Evolutionary conservation across 2,797 vertebrate species (phyloP), one percentile per base, ranked within the genome.

Genomic region (Artibeus jamaicensis): DNA sequence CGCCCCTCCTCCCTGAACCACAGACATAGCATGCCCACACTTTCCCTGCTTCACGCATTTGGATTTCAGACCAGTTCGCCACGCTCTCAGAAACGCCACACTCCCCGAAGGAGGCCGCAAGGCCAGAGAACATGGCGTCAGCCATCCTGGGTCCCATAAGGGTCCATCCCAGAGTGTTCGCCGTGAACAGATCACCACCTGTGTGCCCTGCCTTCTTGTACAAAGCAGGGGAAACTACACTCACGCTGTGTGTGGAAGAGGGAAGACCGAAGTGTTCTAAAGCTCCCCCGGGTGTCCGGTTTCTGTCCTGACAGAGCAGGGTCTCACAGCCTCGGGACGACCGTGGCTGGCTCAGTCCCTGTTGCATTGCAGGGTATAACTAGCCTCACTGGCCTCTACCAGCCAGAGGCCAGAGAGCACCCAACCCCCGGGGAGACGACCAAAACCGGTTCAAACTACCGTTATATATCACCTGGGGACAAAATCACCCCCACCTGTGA

Each of bases 361-460:
- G 29, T 9, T 2, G 2, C 24, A 2, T 1, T 10, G 3, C 1
- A 12, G 44, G 12, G 6, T 8, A 18, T 42, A 14, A 16, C 34
- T 14, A 26, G 34, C 18, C 32, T 39, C 37, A 15, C 57, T 3
- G 10, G 6, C 1, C 24, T 62, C 44, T 1, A 44, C 44, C 32
- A 7, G 11, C 29, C 12, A 1, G 11, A 24, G 3, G 24, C 73
- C 29, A 11, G 14, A 50, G 1, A 76, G 9, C n/a, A 16, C 34
- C 34, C n/a, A 62, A 7, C 22, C 21, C 42, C 24, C 16, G 22
- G 1, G 16, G 9, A 11, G 3, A 59, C 42, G 6, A 57, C 50
- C 15, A 15, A 42, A 57, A 42, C n/a, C 37, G 6, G 55, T 55
- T 50, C 57, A 19, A 39, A 12, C 67, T 22, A 19, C 15, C 37